Evolutionary conservation across 2,888 invertebrate genomes (phyloP), one percentile per base, ranked within the genome.

Genomic region (Agrochola lota): DNA sequence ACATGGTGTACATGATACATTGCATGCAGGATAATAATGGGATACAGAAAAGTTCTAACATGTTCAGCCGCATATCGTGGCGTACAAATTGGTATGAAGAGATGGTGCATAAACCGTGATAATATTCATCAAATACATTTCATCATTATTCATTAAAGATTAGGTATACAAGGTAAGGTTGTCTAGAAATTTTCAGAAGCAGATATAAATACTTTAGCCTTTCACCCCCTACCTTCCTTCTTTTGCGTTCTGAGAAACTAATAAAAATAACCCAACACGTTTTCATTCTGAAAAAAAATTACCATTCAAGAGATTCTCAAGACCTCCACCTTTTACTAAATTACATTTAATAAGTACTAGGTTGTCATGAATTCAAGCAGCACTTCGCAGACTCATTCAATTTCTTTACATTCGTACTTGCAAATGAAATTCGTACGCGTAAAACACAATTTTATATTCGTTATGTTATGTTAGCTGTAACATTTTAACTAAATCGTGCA

Each of bases 341-440:
- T 78, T 71, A 82, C 73, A 71, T 85, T 71, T 67, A 75, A 72
- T 74, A 82, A 82, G 78, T 75, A 78, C 82, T 49, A 79, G 52
- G 70, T 64, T 68, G 70, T 63, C 75, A 72, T 71, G 78, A 84
- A 75, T 79, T 82, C 72, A 73, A 82, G 82, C 55, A 75, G 63
- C 72, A 62, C 57, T 81, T 74, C 12, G 43, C 73, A 40, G 68
- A 71, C 64, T 84, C 78, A 79, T 82, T 64, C 75, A 78, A 79
- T 85, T 85, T 79, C 82, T 64, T 67, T 66, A 73, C 78, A 82
- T 78, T 81, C 52, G 73, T 78, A 78, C 78, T 71, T 60, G 70
- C 35, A 82, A 85, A 84, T 82, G 70, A 82, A 85, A 85, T 59
- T 78, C 67, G 70, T 71, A 52, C 71, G 60, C 62, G 73, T 73